Percentiles rank a stretch among this genome's conserved stretches.
Evolutionary conservation across 2,888 invertebrate genomes (phyloP).

Genomic region (Pterobdella sp.): DNA sequence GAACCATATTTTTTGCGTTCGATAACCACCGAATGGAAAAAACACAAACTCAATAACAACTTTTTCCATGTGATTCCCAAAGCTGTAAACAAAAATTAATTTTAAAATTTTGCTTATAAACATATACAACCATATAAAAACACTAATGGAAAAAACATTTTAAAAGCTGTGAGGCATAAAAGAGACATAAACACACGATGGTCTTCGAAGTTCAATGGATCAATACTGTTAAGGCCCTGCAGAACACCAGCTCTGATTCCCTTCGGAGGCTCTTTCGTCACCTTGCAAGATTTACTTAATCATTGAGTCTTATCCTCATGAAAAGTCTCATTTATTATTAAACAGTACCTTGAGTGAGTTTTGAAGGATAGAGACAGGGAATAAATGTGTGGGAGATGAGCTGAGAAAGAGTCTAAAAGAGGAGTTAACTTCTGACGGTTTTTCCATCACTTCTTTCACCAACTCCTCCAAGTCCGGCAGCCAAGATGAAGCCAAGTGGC

Average conservation of each 20-base stretch:
- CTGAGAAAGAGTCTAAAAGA: conserved; percentile 51
- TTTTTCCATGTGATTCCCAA: conserved; percentile 49
- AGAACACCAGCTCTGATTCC: conserved; percentile 67
- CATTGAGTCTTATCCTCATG: not conserved
- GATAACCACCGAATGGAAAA: conserved; percentile 52
- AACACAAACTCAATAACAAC: conserved; percentile 51
- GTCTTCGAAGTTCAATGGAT: conserved; percentile 71
- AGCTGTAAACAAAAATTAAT: conserved; percentile 40
- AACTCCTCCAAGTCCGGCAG: conserved; percentile 51
- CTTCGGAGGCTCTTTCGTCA: conserved; percentile 53
- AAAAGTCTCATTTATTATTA: not conserved
- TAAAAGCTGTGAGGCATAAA: too few relatives aligned
- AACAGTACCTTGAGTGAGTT: conserved; percentile 50
- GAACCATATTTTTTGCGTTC: conserved; percentile 54
- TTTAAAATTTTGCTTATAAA: not conserved
- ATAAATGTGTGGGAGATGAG: conserved; percentile 51
- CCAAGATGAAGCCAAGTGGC: conserved; percentile 53
- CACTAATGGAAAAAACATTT: not conserved
- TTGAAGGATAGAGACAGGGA: conserved; percentile 52
- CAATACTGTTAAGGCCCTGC: conserved; percentile 71
- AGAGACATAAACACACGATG: conserved; percentile 50
- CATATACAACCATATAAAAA: not conserved
- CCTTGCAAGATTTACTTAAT: not conserved
- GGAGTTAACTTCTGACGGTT: conserved; percentile 47
- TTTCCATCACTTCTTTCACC: conserved; percentile 49